phyloP scores from a whole-genome alignment of 2,113 vertebrate genomes.

The Stictonetta naevosa region DNA sequence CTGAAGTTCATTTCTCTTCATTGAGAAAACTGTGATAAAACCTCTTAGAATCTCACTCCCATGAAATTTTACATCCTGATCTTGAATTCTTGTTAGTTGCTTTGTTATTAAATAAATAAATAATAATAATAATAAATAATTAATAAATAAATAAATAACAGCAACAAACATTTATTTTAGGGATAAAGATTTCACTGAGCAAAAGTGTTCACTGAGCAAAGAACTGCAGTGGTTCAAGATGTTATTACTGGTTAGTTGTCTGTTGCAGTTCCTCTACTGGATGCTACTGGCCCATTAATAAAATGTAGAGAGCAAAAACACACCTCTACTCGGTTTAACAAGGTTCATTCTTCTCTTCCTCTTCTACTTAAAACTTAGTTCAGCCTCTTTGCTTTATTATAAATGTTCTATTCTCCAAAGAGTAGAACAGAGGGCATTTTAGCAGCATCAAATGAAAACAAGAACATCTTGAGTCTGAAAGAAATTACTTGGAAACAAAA shows the following conservation, averaged over 20 bases:
- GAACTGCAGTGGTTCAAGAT: not conserved
- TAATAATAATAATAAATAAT: no score
- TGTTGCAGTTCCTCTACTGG: not conserved
- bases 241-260: fast-evolving
- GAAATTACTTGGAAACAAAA: not conserved
- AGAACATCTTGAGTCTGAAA: not conserved
- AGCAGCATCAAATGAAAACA: not conserved
- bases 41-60: fast-evolving
- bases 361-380: not conserved
- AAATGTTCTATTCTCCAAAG: not conserved
- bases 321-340: not conserved
- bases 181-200: not conserved
- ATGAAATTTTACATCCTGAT: not conserved
- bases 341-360: not conserved
- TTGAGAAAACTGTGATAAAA: not conserved
- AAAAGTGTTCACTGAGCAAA: not conserved
- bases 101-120: not conserved
- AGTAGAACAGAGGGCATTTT: not conserved
- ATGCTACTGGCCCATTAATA: not conserved
- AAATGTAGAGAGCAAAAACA: not conserved
- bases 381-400: not conserved
- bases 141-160: no score
- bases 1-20: not conserved
- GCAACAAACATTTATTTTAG: not conserved
- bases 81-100: not conserved